These are phyloP conservation scores for Neolamprologus sp. DNA, from an alignment of 2,113 vertebrate genomes.

Conservation along the genomic window DNA sequence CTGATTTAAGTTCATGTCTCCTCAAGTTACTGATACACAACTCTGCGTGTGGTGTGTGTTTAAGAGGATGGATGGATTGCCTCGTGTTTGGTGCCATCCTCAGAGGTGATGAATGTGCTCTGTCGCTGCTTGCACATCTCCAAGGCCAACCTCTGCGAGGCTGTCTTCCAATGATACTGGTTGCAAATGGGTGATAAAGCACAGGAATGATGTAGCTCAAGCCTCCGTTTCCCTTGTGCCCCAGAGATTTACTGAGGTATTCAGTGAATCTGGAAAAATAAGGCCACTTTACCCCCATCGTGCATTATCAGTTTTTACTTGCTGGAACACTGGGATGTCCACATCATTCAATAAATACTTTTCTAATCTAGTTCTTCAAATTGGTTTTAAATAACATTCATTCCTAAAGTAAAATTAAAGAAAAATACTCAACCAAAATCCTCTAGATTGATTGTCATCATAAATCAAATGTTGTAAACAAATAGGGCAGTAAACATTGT, in stretches of 20 bases:
- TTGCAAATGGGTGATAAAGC: conserved; percentile 36
- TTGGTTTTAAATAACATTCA: not conserved
- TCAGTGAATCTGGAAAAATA: not conserved
- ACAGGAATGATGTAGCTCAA: conserved; percentile 6
- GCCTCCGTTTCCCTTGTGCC: not conserved
- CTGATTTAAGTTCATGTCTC: not conserved
- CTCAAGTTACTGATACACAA: not conserved
- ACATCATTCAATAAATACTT: not conserved
- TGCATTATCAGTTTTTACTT: not conserved
- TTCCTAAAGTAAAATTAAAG: not conserved
- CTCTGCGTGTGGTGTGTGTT: not conserved
- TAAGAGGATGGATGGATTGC: not conserved
- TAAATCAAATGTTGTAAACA: not conserved
- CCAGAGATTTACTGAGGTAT: conserved; percentile 4
- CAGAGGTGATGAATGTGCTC: conserved; percentile 36
- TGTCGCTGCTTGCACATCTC: conserved; percentile 3
- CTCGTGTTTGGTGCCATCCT: not conserved
- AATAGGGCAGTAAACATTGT: not conserved
- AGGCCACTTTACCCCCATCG: not conserved
- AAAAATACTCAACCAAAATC: not conserved
- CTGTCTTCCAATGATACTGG: conserved; percentile 34
- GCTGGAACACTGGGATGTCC: not conserved
- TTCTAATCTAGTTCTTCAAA: not conserved
- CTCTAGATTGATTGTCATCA: not conserved
- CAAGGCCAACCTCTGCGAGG: not conserved